A percentile compares a stretch with the other conserved stretches of the same genome.
Evolutionary conservation across 2,888 invertebrate species (phyloP).

Genomic region (Zygothrica quintamaculata): DNA sequence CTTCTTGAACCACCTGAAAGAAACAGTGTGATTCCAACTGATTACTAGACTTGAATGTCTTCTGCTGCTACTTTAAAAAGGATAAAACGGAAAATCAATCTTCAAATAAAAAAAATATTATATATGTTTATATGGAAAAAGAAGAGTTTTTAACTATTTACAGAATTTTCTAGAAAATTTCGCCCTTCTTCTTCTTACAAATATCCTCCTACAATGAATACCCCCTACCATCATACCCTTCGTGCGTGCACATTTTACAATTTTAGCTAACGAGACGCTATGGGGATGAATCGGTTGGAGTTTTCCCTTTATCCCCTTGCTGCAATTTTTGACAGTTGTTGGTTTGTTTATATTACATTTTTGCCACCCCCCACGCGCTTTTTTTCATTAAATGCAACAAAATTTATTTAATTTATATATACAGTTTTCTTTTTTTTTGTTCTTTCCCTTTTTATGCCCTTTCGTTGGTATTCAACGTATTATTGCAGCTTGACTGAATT

Average conservation of each 20-base stretch:
- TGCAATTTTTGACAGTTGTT: constrained; percentile 57
- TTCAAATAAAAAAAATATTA: too few species aligned
- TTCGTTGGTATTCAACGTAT: constrained; percentile 47
- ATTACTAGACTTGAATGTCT: too few species aligned
- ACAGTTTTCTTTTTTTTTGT: constrained; percentile 24
- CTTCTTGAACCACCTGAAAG: too few species aligned
- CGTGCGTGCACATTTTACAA: constrained; percentile 74
- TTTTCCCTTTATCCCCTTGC: constrained; percentile 17
- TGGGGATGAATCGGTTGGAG: constrained; percentile 8
- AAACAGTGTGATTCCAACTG: too few species aligned
- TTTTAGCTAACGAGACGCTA: constrained; percentile 69
- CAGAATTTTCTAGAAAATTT: not conserved
- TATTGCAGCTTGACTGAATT: constrained; percentile 62
- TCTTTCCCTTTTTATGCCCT: not conserved
- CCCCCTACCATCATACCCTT: constrained; percentile 16
- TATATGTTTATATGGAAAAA: too few species aligned
- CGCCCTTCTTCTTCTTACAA: not conserved
- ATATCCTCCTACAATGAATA: constrained; percentile 36
- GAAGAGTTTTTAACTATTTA: not conserved
- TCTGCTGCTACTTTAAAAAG: not conserved
- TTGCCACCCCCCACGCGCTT: constrained; percentile 33
- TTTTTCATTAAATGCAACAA: constrained; percentile 62
- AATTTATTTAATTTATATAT: constrained; percentile 42
- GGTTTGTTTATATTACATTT: constrained; percentile 57
- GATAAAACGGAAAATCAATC: too few species aligned